A percentile compares a stretch with the other conserved stretches of the same genome.
Evolutionary conservation across 2,113 vertebrate genomes (phyloP).

Genomic region (Phalacrocorax aristotelis): DNA sequence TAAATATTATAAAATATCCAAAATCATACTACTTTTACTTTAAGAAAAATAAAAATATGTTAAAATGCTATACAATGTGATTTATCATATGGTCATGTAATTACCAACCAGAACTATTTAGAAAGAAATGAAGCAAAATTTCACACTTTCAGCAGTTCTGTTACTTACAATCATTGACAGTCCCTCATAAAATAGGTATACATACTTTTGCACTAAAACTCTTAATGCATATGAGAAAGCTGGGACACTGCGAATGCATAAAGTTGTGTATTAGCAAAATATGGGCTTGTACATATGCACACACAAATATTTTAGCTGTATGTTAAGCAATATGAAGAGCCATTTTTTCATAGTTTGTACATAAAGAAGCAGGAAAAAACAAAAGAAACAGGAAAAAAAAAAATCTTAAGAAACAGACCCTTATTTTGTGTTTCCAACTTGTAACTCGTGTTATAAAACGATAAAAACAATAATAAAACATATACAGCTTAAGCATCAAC

Average conservation of each 20-base stretch:
- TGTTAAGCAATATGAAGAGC: not conserved
- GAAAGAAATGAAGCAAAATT: slow-evolving; percentile 62
- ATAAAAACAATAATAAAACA: not conserved
- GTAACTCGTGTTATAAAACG: not conserved
- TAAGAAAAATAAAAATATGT: not conserved
- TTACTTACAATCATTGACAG: slow-evolving; percentile 64
- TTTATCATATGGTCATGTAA: slow-evolving; percentile 8
- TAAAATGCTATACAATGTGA: slow-evolving; percentile 32
- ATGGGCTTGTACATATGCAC: slow-evolving; percentile 58
- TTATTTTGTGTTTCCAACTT: not conserved
- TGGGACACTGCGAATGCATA: slow-evolving; percentile 59
- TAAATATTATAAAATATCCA: slow-evolving; percentile 21
- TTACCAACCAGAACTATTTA: slow-evolving; percentile 39
- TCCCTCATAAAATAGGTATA: slow-evolving; percentile 57
- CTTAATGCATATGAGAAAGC: slow-evolving; percentile 61
- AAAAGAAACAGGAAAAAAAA: slow-evolving; percentile 12
- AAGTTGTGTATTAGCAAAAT: slow-evolving; percentile 51
- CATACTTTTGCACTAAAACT: slow-evolving; percentile 62
- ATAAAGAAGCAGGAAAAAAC: slow-evolving; percentile 29
- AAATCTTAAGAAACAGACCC: not conserved
- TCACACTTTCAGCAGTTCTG: slow-evolving; percentile 60
- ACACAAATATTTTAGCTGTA: slow-evolving; percentile 49
- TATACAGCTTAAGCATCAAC: not conserved
- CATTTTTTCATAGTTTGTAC: slow-evolving; percentile 15
- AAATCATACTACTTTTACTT: slow-evolving; percentile 26